Evolutionary conservation across 2,888 invertebrate species (phyloP).

Genomic region (Lithophane socia): DNA sequence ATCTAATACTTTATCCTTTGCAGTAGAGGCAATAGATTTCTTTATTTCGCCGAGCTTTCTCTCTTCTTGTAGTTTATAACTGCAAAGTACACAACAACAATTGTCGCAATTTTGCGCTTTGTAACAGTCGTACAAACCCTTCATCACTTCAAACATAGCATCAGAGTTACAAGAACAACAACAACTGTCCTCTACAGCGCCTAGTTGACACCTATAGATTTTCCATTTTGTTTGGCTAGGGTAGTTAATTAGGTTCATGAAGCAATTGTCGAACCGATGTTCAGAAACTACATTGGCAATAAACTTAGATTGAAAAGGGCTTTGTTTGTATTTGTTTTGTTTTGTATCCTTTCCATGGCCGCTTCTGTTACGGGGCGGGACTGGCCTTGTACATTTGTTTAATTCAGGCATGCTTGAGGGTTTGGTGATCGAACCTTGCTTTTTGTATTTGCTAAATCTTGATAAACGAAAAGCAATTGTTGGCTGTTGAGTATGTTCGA

Average conservation of each 20-base stretch:
- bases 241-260: constrained; percentile 19
- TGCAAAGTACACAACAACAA: constrained; percentile 81
- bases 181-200: constrained; percentile 56
- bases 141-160: constrained; percentile 85
- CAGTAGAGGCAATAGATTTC: constrained; percentile 40
- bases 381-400: constrained; percentile 14
- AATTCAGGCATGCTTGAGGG: constrained; percentile 51
- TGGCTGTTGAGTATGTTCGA: constrained; percentile 17
- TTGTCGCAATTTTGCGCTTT: constrained; percentile 82
- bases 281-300: constrained; percentile 52
- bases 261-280: constrained; percentile 32
- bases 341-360: not conserved
- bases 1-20: constrained; percentile 34
- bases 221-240: constrained; percentile 44
- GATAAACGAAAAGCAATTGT: constrained; percentile 33
- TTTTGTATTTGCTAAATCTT: not conserved
- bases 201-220: constrained; percentile 53
- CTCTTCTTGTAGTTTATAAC: constrained; percentile 67
- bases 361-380: constrained; percentile 1
- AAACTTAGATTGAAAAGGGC: constrained; percentile 39
- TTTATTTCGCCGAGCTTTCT: constrained; percentile 21
- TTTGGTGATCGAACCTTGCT: not conserved
- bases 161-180: constrained; percentile 76
- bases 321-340: constrained; percentile 13
- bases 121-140: constrained; percentile 83